Evolutionary conservation across 2,113 vertebrate species (phyloP).

Genomic region (Cyanistes caeruleus): DNA sequence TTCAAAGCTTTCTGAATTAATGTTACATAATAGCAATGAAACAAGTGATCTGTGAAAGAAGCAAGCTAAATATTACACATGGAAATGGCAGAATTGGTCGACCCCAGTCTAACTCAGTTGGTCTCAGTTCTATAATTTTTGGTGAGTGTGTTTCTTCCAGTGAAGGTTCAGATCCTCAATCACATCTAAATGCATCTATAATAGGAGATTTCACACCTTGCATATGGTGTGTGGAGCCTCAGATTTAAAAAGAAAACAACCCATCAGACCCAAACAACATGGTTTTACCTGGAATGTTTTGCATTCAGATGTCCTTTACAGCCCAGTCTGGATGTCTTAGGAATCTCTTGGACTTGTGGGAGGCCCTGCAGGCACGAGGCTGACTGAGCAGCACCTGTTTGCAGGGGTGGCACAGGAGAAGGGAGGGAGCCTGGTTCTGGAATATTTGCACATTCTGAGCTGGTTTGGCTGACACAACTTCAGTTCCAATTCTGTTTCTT

Average conservation of each 20-base stretch:
- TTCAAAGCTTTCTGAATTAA: neutral
- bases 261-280: rapidly evolving
- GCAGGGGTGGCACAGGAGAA: neutral
- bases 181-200: neutral
- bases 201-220: neutral
- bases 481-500: constrained; percentile 73
- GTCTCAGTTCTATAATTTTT: neutral
- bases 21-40: neutral
- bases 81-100: neutral
- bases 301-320: neutral
- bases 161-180: neutral
- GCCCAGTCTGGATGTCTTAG: neutral
- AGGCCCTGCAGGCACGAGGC: neutral
- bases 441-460: neutral
- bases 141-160: neutral
- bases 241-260: neutral
- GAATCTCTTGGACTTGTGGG: neutral
- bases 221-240: neutral
- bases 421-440: neutral
- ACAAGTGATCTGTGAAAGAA: neutral
- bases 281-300: neutral
- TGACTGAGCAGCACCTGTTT: neutral
- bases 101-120: neutral
- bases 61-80: neutral
- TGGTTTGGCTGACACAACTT: neutral